Percentiles rank a stretch among this genome's conserved stretches.
These are phyloP conservation scores for Tragelaphus imberbis DNA, from an alignment of 2,113 vertebrate genomes.

Conservation along the genomic window DNA sequence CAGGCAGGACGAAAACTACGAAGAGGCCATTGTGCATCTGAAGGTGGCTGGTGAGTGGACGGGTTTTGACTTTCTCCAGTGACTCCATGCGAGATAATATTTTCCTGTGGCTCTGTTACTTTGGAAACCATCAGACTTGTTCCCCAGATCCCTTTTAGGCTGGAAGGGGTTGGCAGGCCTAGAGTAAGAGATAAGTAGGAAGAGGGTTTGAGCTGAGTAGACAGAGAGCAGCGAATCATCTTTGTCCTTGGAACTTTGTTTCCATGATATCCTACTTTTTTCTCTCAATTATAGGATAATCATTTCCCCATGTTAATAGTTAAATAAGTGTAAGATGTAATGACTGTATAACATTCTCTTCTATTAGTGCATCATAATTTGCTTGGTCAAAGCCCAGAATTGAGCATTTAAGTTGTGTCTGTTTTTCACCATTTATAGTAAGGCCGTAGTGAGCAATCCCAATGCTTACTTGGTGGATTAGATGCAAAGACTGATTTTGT, in stretches of 20 bases:
- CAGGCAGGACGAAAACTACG: neutral
- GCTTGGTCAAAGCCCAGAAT: neutral
- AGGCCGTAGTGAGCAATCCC: too few relatives aligned
- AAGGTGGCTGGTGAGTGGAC: slow-evolving; percentile 51
- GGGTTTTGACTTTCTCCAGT: neutral
- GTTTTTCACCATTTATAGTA: neutral
- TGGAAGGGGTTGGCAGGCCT: neutral
- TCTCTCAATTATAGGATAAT: neutral
- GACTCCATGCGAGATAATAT: fast-evolving
- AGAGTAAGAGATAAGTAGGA: neutral
- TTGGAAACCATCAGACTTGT: neutral
- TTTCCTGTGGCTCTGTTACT: neutral
- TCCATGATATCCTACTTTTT: neutral
- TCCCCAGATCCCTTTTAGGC: neutral
- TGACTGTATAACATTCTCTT: neutral
- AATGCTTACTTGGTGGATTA: neutral
- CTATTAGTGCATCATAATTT: neutral
- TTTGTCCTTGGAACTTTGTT: neutral
- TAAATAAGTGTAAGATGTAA: too few relatives aligned
- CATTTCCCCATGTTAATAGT: neutral
- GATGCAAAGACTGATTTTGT: neutral
- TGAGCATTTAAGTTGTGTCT: neutral
- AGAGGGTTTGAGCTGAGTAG: neutral
- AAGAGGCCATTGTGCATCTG: slow-evolving; percentile 29
- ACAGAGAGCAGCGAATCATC: neutral